phyloP scores from a whole-genome alignment of 1,140 invertebrate species.

The Paraescarpia echinospica region DNA sequence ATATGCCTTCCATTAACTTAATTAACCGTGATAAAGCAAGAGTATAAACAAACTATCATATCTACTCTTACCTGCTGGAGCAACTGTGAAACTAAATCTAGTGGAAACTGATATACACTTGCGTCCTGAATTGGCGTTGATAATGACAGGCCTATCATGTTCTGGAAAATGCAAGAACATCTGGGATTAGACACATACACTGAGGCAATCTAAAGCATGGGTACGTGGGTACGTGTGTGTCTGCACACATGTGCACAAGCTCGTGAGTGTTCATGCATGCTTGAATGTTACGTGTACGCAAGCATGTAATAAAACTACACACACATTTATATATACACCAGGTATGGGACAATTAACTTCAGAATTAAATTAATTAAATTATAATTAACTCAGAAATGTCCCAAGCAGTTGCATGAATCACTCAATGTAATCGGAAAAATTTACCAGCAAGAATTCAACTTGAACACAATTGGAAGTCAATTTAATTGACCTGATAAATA shows the following conservation, averaged over 20 bases:
- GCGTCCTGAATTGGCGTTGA: constrained; percentile 80
- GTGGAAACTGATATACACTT: constrained; percentile 71
- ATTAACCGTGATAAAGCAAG: not conserved
- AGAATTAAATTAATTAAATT: not conserved
- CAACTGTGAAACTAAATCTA: constrained; percentile 75
- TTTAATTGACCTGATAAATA: too few relatives aligned
- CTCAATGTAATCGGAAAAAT: too few relatives aligned
- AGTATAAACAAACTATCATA: not conserved
- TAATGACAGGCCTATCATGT: constrained; percentile 76
- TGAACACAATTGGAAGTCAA: too few relatives aligned
- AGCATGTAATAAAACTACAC: too few relatives aligned
- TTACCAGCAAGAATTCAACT: too few relatives aligned
- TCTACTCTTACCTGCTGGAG: constrained; percentile 62
- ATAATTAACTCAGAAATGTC: not conserved
- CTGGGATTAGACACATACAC: not conserved
- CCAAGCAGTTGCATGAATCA: too few relatives aligned
- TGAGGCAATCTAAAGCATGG: not conserved
- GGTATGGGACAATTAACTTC: too few relatives aligned
- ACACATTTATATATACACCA: too few relatives aligned
- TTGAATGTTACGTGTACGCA: too few relatives aligned
- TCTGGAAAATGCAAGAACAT: constrained; percentile 60
- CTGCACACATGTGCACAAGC: too few relatives aligned
- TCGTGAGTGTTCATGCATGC: not conserved
- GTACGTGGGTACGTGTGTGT: not conserved
- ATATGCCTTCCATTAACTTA: not conserved